A percentile compares a stretch with the other conserved stretches of the same genome.
These are phyloP conservation scores for Coelogynopora nodosa DNA, from an alignment of 2,888 invertebrate species.

Conservation along the genomic window DNA sequence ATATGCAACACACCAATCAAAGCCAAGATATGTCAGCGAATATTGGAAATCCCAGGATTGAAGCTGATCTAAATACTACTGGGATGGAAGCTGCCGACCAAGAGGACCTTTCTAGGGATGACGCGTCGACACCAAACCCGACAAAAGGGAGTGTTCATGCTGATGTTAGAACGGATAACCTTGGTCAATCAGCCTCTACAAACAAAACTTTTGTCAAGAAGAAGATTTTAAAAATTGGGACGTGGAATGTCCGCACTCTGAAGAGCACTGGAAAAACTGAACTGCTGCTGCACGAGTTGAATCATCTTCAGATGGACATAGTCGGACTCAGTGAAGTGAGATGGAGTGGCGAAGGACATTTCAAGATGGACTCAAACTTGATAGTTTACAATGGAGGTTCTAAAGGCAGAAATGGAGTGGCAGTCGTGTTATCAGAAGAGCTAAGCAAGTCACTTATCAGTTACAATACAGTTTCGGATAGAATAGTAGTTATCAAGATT, in stretches of 20 bases:
- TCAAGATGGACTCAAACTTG: not conserved
- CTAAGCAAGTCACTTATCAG: not conserved
- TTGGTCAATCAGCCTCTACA: not conserved
- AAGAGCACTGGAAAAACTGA: not conserved
- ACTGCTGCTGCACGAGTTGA: not conserved
- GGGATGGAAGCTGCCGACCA: not conserved
- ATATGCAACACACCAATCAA: not conserved
- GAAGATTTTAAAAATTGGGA: not conserved
- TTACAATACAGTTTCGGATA: conserved; percentile 9
- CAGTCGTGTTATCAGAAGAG: not conserved
- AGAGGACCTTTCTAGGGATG: not conserved
- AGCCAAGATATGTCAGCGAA: not conserved
- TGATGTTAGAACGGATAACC: not conserved
- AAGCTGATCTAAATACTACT: not conserved
- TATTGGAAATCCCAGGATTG: not conserved
- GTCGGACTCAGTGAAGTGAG: not conserved
- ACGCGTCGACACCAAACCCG: not conserved
- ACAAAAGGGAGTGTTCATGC: not conserved
- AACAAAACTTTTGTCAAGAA: not conserved
- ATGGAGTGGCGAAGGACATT: not conserved
- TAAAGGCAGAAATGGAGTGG: conserved; percentile 13
- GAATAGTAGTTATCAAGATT: not conserved
- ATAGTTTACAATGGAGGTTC: not conserved
- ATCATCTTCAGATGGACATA: not conserved
- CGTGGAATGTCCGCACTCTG: not conserved